Base-by-base conservation (phyloP, 2,888 invertebrate genomes). In the Pocota personata region DNA sequence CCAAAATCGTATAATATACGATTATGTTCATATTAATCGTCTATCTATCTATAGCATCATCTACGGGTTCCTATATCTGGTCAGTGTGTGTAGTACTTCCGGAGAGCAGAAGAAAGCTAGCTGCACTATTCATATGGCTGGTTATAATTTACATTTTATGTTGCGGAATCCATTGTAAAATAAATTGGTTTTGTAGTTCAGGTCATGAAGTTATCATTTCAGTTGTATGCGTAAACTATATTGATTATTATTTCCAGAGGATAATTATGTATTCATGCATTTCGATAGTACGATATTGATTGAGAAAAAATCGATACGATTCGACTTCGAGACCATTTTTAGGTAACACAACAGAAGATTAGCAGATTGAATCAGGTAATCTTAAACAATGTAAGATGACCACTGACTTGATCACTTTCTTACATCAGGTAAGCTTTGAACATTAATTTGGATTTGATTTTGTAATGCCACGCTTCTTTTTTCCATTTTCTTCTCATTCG, bases 391-490 rank as follows among this genome's bases (percentile, higher is more conserved):
- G 50, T 35, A 66, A 50, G 21, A 50, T 66, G 16, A 19, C 8
- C 19, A 8, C 6, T 14, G 7, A 19, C 8, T 19, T 48, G 48
- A 48, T 48, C 4, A 12, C 12, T 48, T 48, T 48, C 10, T 66
- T 66, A 35, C 50, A 48, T 50, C 4, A 35, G 35, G 48, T 21
- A 12, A 48, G 7, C 6, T 64, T 8, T 3, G n/a, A 32, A 8
- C 32, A 64, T 35, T 32, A 21, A n/a, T 48, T 64, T 32, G 64
- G 48, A 48, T 48, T 46, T 46, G 30, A 12, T 27, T 60, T 48
- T 48, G 21, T 21, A 21, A 16, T 12, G 24, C 37, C n/a, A n/a
- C n/a, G n/a, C n/a, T n/a, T n/a, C 12, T 27, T 24, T 43, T 12
- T 10, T 64, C 10, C 5, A 8, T 1, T 43, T 30, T 46, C 43